Base-by-base conservation (phyloP, 1,140 invertebrate genomes). In the Fopius arisanus region DNA sequence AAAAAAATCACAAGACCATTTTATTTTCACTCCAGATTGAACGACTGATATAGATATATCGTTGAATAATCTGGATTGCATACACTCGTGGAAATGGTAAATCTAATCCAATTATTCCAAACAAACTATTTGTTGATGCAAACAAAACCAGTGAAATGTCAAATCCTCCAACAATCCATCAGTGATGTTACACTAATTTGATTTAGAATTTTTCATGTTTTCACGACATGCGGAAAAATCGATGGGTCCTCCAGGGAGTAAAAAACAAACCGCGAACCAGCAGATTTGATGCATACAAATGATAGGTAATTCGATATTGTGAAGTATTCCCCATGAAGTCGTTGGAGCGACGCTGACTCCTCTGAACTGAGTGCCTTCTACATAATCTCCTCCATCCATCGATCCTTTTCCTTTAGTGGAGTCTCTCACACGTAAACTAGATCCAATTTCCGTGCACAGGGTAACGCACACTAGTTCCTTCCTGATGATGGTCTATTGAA, bases 221-320 rank as follows among this genome's bases (percentile, higher is more conserved):
- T n/a, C 33, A 37, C 33, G 12, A 37, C 33, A 10, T 37, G 33
- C 9, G 12, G 37, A 40, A 40, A 12, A 40, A 5, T 6, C 5
- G 12, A 40, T 6, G 12, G 37, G 5, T 40, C 5, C 12, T 40
- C 37, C 5, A 40, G 37, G 12, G 37, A 40, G 37, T 5, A 5
- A 12, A 51, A 51, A n/a, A 16, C 43, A 6, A 51, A 51, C 43
- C 43, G 43, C 43, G 43, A 51, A 51, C 43, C n/a, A 51, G 43
- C 43, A 51, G 43, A 51, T 59, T 59, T 59, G 54, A 59, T 59
- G 54, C 54, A 59, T 59, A 59, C 54, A 59, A 59, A 59, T 59
- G 54, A 59, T 59, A 23, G 3, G 54, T 26, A 59, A 59, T 59
- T 26, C 23, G 21, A 12, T n/a, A n/a, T n/a, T n/a, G n/a, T n/a